phyloP scores from a whole-genome alignment of 92 coral and sea anemone species.

The Phenganax marumi region DNA sequence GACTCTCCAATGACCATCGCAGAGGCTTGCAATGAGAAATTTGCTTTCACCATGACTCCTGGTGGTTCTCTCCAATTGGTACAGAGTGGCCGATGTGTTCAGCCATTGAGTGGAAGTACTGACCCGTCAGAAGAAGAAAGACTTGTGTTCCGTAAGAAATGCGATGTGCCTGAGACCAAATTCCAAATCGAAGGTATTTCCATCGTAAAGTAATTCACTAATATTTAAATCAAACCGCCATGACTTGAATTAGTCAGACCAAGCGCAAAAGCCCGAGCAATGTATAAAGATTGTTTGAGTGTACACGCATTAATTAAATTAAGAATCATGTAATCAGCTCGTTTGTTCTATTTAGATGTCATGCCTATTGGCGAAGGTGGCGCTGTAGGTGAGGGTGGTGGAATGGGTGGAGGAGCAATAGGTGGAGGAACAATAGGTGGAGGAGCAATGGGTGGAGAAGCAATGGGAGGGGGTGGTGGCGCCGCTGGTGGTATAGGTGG shows the following conservation, averaged over 20 bases:
- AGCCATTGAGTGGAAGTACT: not conserved
- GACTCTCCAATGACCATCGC: not conserved
- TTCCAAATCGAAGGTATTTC: conserved; percentile 4
- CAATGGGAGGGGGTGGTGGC: not conserved
- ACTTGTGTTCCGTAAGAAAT: not conserved
- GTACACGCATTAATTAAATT: no score
- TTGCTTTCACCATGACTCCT: not conserved
- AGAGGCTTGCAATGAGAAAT: not conserved
- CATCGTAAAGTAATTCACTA: no score
- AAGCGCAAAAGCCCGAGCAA: no score
- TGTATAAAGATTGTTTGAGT: no score
- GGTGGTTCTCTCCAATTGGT: not conserved
- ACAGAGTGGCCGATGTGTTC: not conserved
- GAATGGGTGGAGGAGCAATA: no score
- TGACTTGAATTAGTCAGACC: no score
- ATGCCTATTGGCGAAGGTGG: not conserved
- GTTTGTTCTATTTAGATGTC: not conserved
- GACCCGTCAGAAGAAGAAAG: not conserved
- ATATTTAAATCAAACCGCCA: no score
- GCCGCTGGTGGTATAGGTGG: not conserved
- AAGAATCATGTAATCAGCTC: no score
- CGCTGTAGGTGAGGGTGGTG: not conserved
- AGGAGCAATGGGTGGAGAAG: not conserved
- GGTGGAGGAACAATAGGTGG: no score
- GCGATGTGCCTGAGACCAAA: not conserved